phyloP scores from a whole-genome alignment of 2,888 invertebrate species.

The Tetrapedia diversipes region DNA sequence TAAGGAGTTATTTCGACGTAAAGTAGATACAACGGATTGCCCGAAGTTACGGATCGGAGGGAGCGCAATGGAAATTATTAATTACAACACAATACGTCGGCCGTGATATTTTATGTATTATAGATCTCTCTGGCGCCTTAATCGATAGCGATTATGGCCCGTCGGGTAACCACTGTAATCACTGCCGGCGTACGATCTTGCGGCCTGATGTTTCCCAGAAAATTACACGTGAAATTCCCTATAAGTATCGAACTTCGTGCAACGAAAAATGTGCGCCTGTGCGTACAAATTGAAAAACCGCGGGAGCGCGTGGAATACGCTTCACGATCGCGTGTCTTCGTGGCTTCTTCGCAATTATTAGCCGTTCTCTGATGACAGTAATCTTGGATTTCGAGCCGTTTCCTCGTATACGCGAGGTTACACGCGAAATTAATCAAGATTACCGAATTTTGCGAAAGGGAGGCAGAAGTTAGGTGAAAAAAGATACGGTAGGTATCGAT shows the following conservation, averaged over 20 bases:
- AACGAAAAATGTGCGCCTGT: neutral
- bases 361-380: slow-evolving; percentile 42
- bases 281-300: neutral
- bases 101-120: slow-evolving; percentile 1
- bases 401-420: slow-evolving; percentile 17
- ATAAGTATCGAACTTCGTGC: slow-evolving; percentile 23
- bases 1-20: slow-evolving; percentile 5
- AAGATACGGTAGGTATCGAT: neutral
- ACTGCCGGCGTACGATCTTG: slow-evolving; percentile 6
- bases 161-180: slow-evolving; percentile 42
- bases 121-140: slow-evolving; percentile 18
- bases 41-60: slow-evolving; percentile 10
- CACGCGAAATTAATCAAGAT: slow-evolving; percentile 30
- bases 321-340: slow-evolving; percentile 29
- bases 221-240: slow-evolving; percentile 32
- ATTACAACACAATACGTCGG: slow-evolving; percentile 24
- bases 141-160: slow-evolving; percentile 30
- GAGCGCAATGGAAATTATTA: slow-evolving; percentile 31
- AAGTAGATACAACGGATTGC: slow-evolving; percentile 19
- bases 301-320: neutral
- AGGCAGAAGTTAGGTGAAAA: slow-evolving; percentile 16
- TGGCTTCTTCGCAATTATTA: slow-evolving; percentile 35
- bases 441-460: slow-evolving; percentile 28
- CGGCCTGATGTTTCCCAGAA: slow-evolving; percentile 23
- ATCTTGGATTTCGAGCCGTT: slow-evolving; percentile 27